Base-by-base conservation (phyloP, 2,797 vertebrate species). In the Basileuterus tristriatus region DNA sequence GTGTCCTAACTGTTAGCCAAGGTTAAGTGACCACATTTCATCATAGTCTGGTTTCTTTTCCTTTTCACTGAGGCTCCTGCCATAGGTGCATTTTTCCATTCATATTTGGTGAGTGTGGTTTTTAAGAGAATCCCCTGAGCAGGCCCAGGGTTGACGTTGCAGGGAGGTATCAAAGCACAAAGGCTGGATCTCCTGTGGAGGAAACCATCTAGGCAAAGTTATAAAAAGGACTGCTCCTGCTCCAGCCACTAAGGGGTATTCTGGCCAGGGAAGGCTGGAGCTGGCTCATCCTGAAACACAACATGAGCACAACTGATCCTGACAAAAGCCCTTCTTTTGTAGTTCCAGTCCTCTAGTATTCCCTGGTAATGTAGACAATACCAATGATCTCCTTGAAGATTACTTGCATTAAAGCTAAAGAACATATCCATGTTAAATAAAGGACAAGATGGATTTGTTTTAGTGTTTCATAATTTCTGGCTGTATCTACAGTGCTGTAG, bases 261-360 rank as follows among this genome's bases (percentile, higher is more conserved):
- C 58, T 68, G 21, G 13, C 6, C 10, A n/a, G 15, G 20, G 56
- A 44, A 71, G n/a, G 23, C 37, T 72, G 75, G 26, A 75, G 7
- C 2, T 49, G 59, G 20, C 24, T 46, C 55, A 64, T 63, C 3
- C 2, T 65, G 41, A 70, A 71, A 53, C 30, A 56, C 0, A 0
- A 5, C 6, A 11, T 19, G 30, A 30, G n/a, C 32, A 21, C 37
- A 39, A 39, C 5, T 60, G 29, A 6, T 1, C 12, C 59, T 60
- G 24, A 52, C 50, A 83, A 72, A 59, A 67, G 12, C 29, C 2
- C 2, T 19, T 75, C 37, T 64, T 65, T 2, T 23, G n/a, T 13
- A 58, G 18, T 44, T 76, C 17, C 30, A n/a, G 13, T 46, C 13
- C 36, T 44, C 6, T 15, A 46, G 19, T 24, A 9, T 36, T 49